phyloP scores from a whole-genome alignment of 1,140 invertebrate species.

The Philopotamus ludificatus region DNA sequence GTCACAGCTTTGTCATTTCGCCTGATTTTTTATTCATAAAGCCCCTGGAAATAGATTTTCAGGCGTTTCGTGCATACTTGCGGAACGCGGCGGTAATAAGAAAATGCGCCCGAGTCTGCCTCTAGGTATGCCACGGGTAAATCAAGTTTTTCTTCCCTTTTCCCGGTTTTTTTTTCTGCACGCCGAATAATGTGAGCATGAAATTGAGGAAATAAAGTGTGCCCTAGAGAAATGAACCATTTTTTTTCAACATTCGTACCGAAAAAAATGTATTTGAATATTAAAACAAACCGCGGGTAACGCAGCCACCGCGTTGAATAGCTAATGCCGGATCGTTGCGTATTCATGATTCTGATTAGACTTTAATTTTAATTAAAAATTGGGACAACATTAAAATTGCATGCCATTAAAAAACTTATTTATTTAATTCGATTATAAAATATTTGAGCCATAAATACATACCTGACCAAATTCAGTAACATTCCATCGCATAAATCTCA shows the following conservation, averaged over 20 bases:
- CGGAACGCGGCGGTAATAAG: background rate
- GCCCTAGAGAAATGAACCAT: constrained; percentile 23
- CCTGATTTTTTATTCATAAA: constrained; percentile 24
- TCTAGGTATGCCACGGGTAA: background rate
- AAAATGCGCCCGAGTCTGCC: background rate
- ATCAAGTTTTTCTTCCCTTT: constrained; percentile 16
- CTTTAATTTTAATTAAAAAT: too few relatives aligned
- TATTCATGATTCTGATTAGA: background rate
- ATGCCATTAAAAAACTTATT: too few relatives aligned
- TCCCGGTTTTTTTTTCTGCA: background rate
- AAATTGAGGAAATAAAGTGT: constrained; percentile 27
- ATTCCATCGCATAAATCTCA: too few relatives aligned
- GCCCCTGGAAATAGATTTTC: constrained; percentile 20
- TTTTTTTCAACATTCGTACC: too few relatives aligned
- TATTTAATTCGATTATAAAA: too few relatives aligned
- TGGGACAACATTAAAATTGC: too few relatives aligned
- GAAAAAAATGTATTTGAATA: background rate
- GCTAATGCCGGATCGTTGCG: background rate
- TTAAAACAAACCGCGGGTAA: background rate
- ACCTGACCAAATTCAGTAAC: too few relatives aligned
- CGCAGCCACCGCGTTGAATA: background rate
- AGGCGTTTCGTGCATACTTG: constrained; percentile 12
- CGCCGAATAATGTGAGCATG: constrained; percentile 12
- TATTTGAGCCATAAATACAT: too few relatives aligned
- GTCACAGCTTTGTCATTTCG: constrained; percentile 16